Base-by-base conservation (phyloP, 1,140 invertebrate genomes). In the Drosophila rufa region DNA sequence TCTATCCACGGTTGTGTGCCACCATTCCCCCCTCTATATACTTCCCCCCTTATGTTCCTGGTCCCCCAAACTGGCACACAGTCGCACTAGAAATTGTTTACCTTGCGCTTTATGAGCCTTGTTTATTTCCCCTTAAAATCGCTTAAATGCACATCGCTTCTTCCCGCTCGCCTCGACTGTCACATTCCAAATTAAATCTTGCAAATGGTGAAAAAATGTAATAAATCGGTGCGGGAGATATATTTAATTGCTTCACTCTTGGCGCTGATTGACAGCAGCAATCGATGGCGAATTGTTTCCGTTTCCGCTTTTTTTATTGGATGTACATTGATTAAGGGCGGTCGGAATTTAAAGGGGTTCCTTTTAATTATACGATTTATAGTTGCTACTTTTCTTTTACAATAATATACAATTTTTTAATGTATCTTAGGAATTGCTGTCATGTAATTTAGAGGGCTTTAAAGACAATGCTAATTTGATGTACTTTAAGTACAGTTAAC, bases 121-220 rank as follows among this genome's bases (percentile, higher is more conserved):
- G 66, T 84, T 89, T 89, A 70, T 84, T 84, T 67, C 68, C 45
- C 67, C 73, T 84, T 89, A 78, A 84, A 89, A 76, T 56, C 67
- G 77, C 80, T 74, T 50, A 22, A 79, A 82, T 74, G 60, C 56
- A 84, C 64, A 58, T 59, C 56, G 55, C 11, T 0, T 6, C 30
- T 36, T n/a, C 40, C 14, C 33, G 17, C 50, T 33, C 50, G 48
- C 51, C 15, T 25, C 27, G 36, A 27, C 38, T 73, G 69, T 71
- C 69, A 51, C 67, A 69, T 71, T 71, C 22, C 30, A 36, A 71
- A 73, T 71, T 71, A 71, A 73, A 59, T 71, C 38, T 59, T 17
- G 55, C 19, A 71, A 73, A 50, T 59, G 53, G n/a, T 25, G 22
- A 19, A 73, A 53, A 70, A 59, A 58, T 42, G 7, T 8, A 36